Evolutionary conservation across 2,888 invertebrate genomes (phyloP).

Genomic region (Gortyna flavago): DNA sequence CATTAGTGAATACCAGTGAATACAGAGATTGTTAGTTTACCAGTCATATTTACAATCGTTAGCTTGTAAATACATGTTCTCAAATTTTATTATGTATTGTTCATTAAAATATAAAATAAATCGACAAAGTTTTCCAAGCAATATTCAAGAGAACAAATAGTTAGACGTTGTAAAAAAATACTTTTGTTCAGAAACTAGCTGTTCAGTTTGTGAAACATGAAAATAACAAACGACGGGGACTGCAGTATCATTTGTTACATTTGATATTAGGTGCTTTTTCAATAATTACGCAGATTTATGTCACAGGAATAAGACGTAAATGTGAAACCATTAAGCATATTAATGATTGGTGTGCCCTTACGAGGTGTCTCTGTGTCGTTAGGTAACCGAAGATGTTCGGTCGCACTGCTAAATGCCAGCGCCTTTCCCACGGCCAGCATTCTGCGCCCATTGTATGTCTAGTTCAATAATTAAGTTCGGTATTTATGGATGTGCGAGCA

Average conservation of each 20-base stretch:
- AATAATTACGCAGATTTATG: constrained; percentile 27
- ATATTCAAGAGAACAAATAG: constrained; percentile 27
- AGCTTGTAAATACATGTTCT: constrained; percentile 12
- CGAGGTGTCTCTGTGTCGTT: constrained; percentile 63
- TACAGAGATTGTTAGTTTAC: constrained; percentile 38
- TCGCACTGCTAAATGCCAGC: constrained; percentile 77
- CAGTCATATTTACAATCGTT: constrained; percentile 22
- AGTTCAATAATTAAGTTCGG: constrained; percentile 79
- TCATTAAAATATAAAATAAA: constrained; percentile 45
- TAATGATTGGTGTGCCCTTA: constrained; percentile 60
- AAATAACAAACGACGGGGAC: constrained; percentile 29
- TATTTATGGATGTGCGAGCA: constrained; percentile 67
- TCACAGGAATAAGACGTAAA: constrained; percentile 37
- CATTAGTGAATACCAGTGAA: constrained; percentile 23
- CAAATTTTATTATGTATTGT: constrained; percentile 13
- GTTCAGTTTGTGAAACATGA: constrained; percentile 43
- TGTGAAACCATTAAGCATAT: constrained; percentile 54
- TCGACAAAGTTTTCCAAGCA: constrained; percentile 35
- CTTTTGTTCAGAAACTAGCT: constrained; percentile 30
- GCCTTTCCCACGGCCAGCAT: constrained; percentile 82
- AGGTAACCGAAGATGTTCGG: constrained; percentile 77
- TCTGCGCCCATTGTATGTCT: constrained; percentile 78
- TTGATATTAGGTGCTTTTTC: constrained; percentile 30
- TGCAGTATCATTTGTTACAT: constrained; percentile 33
- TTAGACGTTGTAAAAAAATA: constrained; percentile 32